Evolutionary conservation across 2,888 invertebrate genomes (phyloP), one percentile per base, ranked within the genome.

Genomic region (Sinohyriopsis cumingii): DNA sequence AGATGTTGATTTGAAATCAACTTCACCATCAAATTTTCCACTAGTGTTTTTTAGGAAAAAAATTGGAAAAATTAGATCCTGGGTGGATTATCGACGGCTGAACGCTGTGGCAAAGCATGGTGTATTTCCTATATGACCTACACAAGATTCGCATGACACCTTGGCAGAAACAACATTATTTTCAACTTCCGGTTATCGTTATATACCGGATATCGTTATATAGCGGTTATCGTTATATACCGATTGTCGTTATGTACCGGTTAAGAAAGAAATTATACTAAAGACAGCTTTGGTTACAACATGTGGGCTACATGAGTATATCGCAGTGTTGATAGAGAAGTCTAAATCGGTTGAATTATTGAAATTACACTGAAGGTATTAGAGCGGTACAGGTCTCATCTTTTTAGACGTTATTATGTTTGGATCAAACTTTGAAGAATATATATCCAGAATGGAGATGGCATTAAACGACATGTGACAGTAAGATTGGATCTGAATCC

Each of bases 201-300:
- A 75, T 53, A 67, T 75, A 54, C 77, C 15, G 60, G 75, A n/a
- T n/a, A n/a, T n/a, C n/a, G n/a, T n/a, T 15, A 25, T 25, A 25
- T 25, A 3, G 25, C 25, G 25, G 25, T 25, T 25, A 25, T 25
- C 25, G 25, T 25, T 25, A 25, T 25, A 25, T 4, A 63, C 68
- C 18, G 75, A 73, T 20, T 77, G 68, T 54, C 72, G 70, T 54
- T 71, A 77, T 53, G 65, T 77, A 54, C 75, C 18, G 60, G 73
- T 15, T 65, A 73, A 53, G 55, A 67, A 24, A 55, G 55, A 53
- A 72, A 75, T 55, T 68, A 70, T 54, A 70, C 72, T 18, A 78
- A 78, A 63, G 77, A 70, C 9, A 71, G 73, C 18, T 25, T 73
- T 77, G 45, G 57, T 57, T 19, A 76, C 72, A 19, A 71, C 67